Conservation (phyloP, 2,888 invertebrate genomes). For the Plebejus melissa region DNA sequence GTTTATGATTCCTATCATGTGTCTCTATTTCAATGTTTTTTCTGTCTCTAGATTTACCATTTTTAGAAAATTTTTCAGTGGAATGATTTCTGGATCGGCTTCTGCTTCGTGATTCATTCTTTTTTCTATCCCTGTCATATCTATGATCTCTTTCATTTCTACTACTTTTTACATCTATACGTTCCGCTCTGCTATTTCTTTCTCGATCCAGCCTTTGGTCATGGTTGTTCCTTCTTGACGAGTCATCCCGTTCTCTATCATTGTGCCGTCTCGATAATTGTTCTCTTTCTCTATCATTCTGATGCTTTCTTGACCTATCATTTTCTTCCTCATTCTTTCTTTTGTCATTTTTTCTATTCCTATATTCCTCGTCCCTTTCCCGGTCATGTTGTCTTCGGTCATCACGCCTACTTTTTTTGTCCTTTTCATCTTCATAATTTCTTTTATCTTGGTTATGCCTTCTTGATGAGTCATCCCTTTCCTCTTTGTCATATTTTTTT, state of each 20-base stretch:
- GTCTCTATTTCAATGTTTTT: constrained; percentile 35
- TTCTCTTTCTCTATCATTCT: constrained; percentile 33
- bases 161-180: constrained; percentile 28
- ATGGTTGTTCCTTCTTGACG: not conserved
- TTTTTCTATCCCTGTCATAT: constrained; percentile 27
- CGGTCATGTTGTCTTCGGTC: not conserved
- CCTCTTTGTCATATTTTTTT: constrained; percentile 45
- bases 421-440: constrained; percentile 38
- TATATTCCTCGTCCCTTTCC: constrained; percentile 35
- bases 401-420: constrained; percentile 49
- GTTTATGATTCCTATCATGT: constrained; percentile 31
- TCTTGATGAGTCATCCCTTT: constrained; percentile 33
- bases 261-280: constrained; percentile 27
- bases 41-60: constrained; percentile 29
- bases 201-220: constrained; percentile 32
- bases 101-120: constrained; percentile 32
- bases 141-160: constrained; percentile 29
- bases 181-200: constrained; percentile 30
- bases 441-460: constrained; percentile 37
- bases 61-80: constrained; percentile 31
- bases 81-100: constrained; percentile 36
- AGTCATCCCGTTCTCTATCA: constrained; percentile 20
- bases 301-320: constrained; percentile 33
- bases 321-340: constrained; percentile 32
- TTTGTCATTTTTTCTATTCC: constrained; percentile 32